phyloP scores from a whole-genome alignment of 2,113 vertebrate genomes.

The Formicarius rufipectus region DNA sequence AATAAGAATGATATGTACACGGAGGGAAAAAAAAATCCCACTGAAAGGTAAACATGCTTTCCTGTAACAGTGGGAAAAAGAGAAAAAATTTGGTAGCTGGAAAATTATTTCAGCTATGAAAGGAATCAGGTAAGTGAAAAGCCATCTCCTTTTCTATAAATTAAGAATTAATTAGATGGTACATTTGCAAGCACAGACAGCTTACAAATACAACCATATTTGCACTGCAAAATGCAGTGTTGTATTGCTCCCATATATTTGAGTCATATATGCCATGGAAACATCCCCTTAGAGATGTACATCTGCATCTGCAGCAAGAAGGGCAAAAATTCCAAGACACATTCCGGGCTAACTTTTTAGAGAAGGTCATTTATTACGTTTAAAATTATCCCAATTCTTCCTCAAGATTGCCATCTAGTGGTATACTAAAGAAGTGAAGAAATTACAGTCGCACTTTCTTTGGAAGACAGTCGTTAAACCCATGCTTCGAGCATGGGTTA shows the following conservation, averaged over 20 bases:
- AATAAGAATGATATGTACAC: not conserved
- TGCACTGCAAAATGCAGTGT: not conserved
- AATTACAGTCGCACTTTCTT: not conserved
- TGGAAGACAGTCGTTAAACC: not conserved
- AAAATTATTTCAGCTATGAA: not conserved
- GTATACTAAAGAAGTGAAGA: not conserved
- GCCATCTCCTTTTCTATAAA: not conserved
- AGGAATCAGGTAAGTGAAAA: not conserved
- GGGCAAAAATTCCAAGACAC: not conserved
- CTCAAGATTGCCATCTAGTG: slow-evolving; percentile 63
- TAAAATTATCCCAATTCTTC: not conserved
- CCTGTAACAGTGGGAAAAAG: not conserved
- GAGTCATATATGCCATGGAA: not conserved
- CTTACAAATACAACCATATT: not conserved
- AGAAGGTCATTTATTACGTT: rapidly evolving
- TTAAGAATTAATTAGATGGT: not conserved
- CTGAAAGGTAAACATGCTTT: not conserved
- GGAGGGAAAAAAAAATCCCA: not conserved
- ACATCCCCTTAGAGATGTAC: not conserved
- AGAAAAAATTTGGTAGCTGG: not conserved
- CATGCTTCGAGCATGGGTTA: not conserved
- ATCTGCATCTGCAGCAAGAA: not conserved
- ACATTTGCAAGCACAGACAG: not conserved
- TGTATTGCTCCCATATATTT: not conserved
- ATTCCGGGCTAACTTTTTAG: not conserved